Conservation (phyloP, 2,888 invertebrate species). For the Orthosia incerta region DNA sequence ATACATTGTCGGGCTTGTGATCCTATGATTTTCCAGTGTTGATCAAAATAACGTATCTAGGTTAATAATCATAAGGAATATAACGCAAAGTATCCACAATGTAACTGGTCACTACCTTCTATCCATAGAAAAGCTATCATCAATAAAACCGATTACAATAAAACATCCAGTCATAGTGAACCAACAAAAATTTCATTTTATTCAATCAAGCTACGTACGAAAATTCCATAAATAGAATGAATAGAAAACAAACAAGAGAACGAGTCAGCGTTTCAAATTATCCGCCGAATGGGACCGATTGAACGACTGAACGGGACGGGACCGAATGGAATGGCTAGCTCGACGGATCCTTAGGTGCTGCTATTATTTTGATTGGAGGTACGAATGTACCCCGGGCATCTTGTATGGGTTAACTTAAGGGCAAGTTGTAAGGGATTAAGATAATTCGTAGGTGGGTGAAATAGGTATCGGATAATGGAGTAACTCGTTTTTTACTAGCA, state of each 20-base stretch:
- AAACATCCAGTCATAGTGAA: constrained; percentile 35
- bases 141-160: constrained; percentile 36
- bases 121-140: constrained; percentile 16
- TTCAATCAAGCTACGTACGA: constrained; percentile 67
- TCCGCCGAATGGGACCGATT: constrained; percentile 72
- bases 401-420: constrained; percentile 70
- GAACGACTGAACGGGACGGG: constrained; percentile 72
- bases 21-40: not conserved
- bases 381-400: constrained; percentile 65
- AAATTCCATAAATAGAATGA: constrained; percentile 74
- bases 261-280: constrained; percentile 77
- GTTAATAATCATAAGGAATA: not conserved
- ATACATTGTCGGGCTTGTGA: not conserved
- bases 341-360: constrained; percentile 71
- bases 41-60: not conserved
- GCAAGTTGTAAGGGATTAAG: constrained; percentile 47
- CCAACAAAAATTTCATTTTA: constrained; percentile 60
- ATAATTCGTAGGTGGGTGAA: constrained; percentile 33
- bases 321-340: constrained; percentile 73
- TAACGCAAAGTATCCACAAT: constrained; percentile 9
- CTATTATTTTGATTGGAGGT: constrained; percentile 76
- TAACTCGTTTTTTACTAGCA: constrained; percentile 5
- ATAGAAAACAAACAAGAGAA: constrained; percentile 76
- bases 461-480: constrained; percentile 10
- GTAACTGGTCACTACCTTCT: not conserved